Conservation (phyloP, 2,113 vertebrate genomes). For the Raphicerus campestris region DNA sequence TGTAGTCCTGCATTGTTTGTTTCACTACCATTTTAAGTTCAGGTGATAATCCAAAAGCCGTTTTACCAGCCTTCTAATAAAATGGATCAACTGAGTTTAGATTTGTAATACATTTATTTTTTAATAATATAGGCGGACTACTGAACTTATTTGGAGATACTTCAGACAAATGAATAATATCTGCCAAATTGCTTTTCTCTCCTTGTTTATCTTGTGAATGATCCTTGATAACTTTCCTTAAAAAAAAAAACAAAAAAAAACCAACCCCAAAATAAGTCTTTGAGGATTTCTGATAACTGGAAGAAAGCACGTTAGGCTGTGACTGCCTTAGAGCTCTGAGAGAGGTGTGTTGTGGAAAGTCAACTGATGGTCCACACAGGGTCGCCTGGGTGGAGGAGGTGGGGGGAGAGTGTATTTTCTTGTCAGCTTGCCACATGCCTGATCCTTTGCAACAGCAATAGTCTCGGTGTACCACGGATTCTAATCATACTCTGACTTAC, state of each 20-base stretch:
- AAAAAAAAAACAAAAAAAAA: not conserved
- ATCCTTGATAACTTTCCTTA: not conserved
- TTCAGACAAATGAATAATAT: not conserved
- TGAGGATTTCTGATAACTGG: not conserved
- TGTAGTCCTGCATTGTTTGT: not conserved
- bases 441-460: not conserved
- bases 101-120: slow-evolving; percentile 8
- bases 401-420: not conserved
- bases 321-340: not conserved
- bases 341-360: not conserved
- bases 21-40: slow-evolving; percentile 20
- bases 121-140: not conserved
- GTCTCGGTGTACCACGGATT: not conserved
- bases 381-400: not conserved
- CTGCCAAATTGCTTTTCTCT: not conserved
- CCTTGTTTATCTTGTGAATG: not conserved
- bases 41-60: not conserved
- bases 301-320: not conserved
- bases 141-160: slow-evolving; percentile 11
- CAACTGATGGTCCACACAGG: accelerated
- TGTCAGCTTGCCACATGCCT: not conserved
- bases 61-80: not conserved
- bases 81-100: slow-evolving; percentile 17
- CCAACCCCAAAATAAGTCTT: not conserved
- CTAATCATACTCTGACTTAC: not conserved